Base-by-base conservation (phyloP, 2,113 vertebrate genomes). In the Chrysemys picta region DNA sequence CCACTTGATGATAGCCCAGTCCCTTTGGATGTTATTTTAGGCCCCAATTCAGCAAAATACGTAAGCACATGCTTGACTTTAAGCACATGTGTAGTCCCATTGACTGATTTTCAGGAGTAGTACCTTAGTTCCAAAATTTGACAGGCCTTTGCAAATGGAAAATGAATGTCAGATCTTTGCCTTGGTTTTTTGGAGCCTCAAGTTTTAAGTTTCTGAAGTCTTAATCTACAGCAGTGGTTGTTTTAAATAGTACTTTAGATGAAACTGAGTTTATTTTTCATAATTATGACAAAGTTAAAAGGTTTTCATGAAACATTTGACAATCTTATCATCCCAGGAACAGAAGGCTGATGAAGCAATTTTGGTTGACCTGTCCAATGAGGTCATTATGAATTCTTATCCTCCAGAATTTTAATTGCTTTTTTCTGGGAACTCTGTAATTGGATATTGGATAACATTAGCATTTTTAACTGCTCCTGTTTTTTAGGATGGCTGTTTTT, bases 381-480 rank as follows among this genome's bases (percentile, higher is more conserved):
- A 91, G 31, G 57, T 80, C 21, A 93, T 88, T 50, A 84, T 83
- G 95, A 93, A 89, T 29, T 59, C 17, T 92, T 84, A 82, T 80
- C 57, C 87, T 91, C 24, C 14, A 84, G 62, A 91, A 87, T 83
- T 95, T 89, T n/a, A 93, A 78, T 38, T 89, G 16, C 53, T 3
- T 35, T 87, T 87, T 92, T 75, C 57, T 62, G 54, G 56, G 1
- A 54, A 83, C 16, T 90, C 69, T 75, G 17, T 93, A 89, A 84
- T 56, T 91, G 11, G 62, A 89, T 85, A 84, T 56, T 87, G 81
- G 88, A 91, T 49, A 96, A 49, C 69, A 93, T 89, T 69, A 95
- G 54, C 56, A 91, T 95, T 95, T 95, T 94, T 50, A 96, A 93
- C 88, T 65, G 59, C 19, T 86, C 82, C 79, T 94, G 62, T 49